Evolutionary conservation across 2,888 invertebrate genomes (phyloP), one percentile per base, ranked within the genome.

Genomic region (Odontothrips loti): DNA sequence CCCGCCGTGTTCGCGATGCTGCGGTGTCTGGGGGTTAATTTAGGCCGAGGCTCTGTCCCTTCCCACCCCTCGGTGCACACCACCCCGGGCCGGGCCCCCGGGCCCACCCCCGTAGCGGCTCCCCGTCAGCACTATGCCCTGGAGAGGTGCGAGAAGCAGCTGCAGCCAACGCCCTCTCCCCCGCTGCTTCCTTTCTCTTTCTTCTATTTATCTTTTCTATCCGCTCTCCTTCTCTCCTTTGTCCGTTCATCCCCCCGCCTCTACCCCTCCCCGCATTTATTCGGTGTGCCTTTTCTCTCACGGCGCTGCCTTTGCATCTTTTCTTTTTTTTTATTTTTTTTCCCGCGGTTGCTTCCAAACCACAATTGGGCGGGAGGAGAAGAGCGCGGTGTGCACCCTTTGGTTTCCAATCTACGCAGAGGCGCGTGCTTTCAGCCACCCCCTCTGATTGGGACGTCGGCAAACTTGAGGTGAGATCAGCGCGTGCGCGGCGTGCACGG

Each of bases 21-120:
- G 68, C 68, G 58, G 58, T 58, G 68, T 75, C 68, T 75, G 68
- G 68, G 68, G 68, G 68, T 75, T 75, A 75, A 75, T 75, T 75
- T 75, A 27, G 68, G 68, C 68, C 23, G 68, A 10, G 12, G 12
- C 68, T 27, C 23, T 58, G 20, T 15, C 58, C 17, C 15, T 15
- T 1, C 17, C 58, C n/a, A 17, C 58, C 58, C 58, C 15, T 1
- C 2, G 51, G 51, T 12, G 20, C 20, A 20, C 51, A 17, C 17
- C 58, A 2, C 51, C 8, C 9, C 51, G 15, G 15, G 17, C 58
- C 11, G 20, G 20, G 17, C 58, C 58, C 58, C 0, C 58, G 17
- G 20, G 20, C 4, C 58, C 15, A 2, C 20, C 20, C 58, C 58
- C 58, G 58, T 17, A 0, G 12, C 20, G 58, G 58, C 20, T 58